These are phyloP conservation scores for Sicus ferrugineus DNA, from an alignment of 2,888 invertebrate species.

Conservation along the genomic window DNA sequence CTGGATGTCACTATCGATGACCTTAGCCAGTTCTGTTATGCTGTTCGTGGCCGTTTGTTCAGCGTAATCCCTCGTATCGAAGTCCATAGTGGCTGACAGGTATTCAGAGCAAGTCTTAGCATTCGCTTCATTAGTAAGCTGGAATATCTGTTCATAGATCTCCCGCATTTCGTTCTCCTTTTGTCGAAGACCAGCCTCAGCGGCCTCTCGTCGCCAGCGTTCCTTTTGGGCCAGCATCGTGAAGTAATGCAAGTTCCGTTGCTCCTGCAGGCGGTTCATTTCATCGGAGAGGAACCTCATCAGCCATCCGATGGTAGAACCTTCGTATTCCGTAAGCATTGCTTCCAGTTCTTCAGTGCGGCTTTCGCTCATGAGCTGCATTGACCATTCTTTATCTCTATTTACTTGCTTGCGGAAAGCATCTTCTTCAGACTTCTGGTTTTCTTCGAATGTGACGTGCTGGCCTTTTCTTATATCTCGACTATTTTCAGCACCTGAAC, in stretches of 20 bases:
- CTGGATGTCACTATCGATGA: conserved; percentile 67
- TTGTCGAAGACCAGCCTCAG: conserved; percentile 81
- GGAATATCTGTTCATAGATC: conserved; percentile 83
- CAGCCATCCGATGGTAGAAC: conserved; percentile 75
- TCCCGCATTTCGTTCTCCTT: conserved; percentile 75
- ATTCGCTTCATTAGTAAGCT: conserved; percentile 66
- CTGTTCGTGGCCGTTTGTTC: conserved; percentile 68
- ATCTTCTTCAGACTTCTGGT: not conserved
- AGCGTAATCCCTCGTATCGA: conserved; percentile 69
- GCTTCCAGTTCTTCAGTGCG: conserved; percentile 50
- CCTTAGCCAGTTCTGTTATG: conserved; percentile 67
- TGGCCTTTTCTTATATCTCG: conserved; percentile 45
- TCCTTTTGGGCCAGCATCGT: conserved; percentile 81
- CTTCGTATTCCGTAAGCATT: conserved; percentile 74
- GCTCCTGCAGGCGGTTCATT: conserved; percentile 76
- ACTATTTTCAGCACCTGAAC: not conserved
- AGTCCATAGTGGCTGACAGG: conserved; percentile 71
- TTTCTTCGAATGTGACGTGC: not conserved
- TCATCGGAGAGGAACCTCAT: conserved; percentile 82
- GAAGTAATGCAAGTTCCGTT: conserved; percentile 80
- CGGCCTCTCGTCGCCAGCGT: conserved; percentile 78
- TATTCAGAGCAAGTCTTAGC: conserved; percentile 71
- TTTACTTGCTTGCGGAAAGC: not conserved
- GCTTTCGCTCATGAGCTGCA: conserved; percentile 51
- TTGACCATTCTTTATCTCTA: not conserved